Percentiles rank a stretch among this genome's conserved stretches.
phyloP scores from a whole-genome alignment of 2,888 invertebrate genomes.

The Theristus sp. region DNA sequence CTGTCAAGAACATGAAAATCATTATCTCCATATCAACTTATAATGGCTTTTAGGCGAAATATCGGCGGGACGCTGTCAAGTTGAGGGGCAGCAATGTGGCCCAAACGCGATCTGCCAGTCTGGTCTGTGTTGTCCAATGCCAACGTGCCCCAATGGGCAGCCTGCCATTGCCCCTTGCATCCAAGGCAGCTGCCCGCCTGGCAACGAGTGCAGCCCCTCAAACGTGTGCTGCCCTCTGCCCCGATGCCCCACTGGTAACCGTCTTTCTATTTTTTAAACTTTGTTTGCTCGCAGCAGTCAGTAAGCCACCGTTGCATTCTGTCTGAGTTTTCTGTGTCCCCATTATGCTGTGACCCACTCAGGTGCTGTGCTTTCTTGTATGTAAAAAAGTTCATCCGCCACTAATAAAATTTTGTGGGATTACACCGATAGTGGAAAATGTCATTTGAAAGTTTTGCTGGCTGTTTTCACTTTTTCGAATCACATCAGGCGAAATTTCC shows the following conservation, averaged over 20 bases:
- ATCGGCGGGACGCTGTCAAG: neutral
- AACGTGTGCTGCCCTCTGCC: constrained; percentile 7
- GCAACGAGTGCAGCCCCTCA: constrained; percentile 2
- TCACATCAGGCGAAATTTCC: neutral
- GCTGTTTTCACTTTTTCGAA: neutral
- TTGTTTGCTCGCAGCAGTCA: too few species aligned
- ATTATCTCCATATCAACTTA: too few species aligned
- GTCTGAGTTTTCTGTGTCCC: too few species aligned
- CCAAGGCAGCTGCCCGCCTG: neutral
- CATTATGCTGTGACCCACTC: too few species aligned
- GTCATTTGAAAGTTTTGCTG: neutral
- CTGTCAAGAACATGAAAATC: too few species aligned
- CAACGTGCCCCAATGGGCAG: constrained; percentile 5
- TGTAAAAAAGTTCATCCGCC: too few species aligned
- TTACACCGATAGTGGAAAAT: too few species aligned
- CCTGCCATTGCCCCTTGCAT: neutral
- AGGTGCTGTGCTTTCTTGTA: too few species aligned
- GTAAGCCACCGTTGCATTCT: too few species aligned
- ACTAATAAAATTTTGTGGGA: too few species aligned
- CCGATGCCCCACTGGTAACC: neutral
- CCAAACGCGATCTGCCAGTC: constrained; percentile 11
- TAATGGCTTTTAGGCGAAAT: neutral
- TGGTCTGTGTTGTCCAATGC: constrained; percentile 11
- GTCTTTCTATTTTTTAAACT: too few species aligned
- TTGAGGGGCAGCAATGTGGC: neutral